Evolutionary conservation across 2,888 invertebrate genomes (phyloP).

Genomic region (Meta bourneti): DNA sequence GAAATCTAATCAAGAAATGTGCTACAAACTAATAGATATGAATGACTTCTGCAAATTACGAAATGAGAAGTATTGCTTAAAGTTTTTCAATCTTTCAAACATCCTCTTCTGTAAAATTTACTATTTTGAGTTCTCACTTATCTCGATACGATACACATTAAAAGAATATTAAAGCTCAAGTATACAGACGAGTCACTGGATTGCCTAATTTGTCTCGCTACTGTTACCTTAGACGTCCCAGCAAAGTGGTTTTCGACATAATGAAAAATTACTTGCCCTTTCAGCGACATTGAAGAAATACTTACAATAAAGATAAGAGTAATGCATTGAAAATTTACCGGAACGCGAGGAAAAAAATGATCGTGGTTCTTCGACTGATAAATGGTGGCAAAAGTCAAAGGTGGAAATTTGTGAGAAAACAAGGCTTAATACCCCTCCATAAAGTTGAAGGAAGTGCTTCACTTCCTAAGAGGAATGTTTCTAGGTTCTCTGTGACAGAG

Average conservation of each 20-base stretch:
- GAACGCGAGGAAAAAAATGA: not conserved
- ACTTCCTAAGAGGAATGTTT: not conserved
- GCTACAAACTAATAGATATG: too few relatives aligned
- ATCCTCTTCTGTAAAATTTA: too few relatives aligned
- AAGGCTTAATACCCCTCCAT: not conserved
- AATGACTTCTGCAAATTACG: too few relatives aligned
- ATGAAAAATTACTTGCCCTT: not conserved
- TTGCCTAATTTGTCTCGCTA: too few relatives aligned
- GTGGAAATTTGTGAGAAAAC: conserved; percentile 1
- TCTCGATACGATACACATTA: too few relatives aligned
- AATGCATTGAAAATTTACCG: conserved; percentile 1
- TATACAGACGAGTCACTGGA: too few relatives aligned
- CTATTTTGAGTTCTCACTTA: too few relatives aligned
- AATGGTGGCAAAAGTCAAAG: conserved; percentile 25
- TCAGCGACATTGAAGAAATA: not conserved
- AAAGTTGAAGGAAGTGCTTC: not conserved
- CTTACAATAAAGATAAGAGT: not conserved
- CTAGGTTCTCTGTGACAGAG: not conserved
- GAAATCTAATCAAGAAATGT: too few relatives aligned
- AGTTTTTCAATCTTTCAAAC: too few relatives aligned
- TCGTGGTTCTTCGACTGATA: conserved; percentile 13
- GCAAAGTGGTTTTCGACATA: not conserved
- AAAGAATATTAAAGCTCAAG: too few relatives aligned
- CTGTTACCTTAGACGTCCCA: not conserved
- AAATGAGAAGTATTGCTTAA: too few relatives aligned